Evolutionary conservation across 2,797 vertebrate species (phyloP).

Genomic region (Labroides dimidiatus): DNA sequence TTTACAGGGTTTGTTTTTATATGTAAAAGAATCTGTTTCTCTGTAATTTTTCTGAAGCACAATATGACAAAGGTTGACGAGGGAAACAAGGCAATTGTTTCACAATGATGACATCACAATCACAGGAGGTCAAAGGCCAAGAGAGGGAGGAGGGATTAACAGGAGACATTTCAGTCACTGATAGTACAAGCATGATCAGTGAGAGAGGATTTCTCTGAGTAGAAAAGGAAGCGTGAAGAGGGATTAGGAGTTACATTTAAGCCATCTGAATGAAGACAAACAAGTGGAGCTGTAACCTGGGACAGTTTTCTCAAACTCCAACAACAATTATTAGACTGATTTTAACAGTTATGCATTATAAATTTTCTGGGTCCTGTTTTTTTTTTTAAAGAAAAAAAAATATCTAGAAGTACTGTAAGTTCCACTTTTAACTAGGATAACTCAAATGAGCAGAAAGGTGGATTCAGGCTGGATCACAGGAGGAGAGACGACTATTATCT

Average conservation of each 20-base stretch:
- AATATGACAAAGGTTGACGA: slow-evolving; percentile 65
- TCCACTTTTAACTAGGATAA: no score
- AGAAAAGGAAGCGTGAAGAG: slow-evolving; percentile 5
- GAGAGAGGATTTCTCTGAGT: slow-evolving; percentile 23
- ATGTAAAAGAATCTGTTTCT: slow-evolving; percentile 79
- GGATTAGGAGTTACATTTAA: not conserved
- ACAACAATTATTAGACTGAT: not conserved
- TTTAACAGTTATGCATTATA: no score
- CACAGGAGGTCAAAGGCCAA: slow-evolving; percentile 70
- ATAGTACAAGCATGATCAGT: slow-evolving; percentile 2
- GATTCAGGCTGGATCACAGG: no score
- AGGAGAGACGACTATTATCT: no score
- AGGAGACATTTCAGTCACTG: slow-evolving; percentile 19
- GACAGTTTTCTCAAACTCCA: not conserved
- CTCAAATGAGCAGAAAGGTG: no score
- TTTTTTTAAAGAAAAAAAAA: no score
- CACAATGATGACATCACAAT: slow-evolving; percentile 83
- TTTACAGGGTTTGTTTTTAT: slow-evolving; percentile 80
- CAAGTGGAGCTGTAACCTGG: not conserved
- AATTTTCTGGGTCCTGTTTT: no score
- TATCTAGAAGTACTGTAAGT: no score
- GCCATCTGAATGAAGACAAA: not conserved
- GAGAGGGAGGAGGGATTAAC: slow-evolving; percentile 30
- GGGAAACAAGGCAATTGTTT: slow-evolving; percentile 72
- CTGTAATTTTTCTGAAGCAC: slow-evolving; percentile 69